phyloP scores from a whole-genome alignment of 2,888 invertebrate genomes.

The Drosophila vallismaia region DNA sequence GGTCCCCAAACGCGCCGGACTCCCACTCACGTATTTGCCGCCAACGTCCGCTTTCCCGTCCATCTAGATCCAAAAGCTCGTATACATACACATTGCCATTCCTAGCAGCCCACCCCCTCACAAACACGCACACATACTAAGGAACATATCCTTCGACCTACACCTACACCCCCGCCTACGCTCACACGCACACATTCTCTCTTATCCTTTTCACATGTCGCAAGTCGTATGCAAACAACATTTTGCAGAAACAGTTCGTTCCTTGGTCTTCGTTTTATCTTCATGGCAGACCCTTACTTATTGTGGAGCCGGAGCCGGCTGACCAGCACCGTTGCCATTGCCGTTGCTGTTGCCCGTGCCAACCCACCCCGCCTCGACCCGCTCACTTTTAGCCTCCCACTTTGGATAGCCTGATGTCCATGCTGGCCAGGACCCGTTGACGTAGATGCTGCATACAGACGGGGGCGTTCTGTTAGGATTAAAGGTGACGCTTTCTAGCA shows the following conservation, averaged over 20 bases:
- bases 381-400: conserved; percentile 8
- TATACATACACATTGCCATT: conserved; percentile 20
- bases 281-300: conserved; percentile 79
- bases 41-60: conserved; percentile 64
- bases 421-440: conserved; percentile 42
- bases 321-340: conserved; percentile 56
- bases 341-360: conserved; percentile 33
- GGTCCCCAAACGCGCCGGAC: conserved; percentile 73
- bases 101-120: conserved; percentile 6
- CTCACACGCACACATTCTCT: conserved; percentile 54
- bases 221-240: conserved; percentile 83
- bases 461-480: neutral
- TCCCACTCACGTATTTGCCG: conserved; percentile 71
- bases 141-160: conserved; percentile 17
- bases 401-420: conserved; percentile 41
- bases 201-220: conserved; percentile 82
- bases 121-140: conserved; percentile 8
- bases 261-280: conserved; percentile 80
- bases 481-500: neutral
- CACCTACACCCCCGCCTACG: conserved; percentile 23
- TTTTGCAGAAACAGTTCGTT: conserved; percentile 81
- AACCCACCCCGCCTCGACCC: conserved; percentile 10
- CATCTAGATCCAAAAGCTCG: conserved; percentile 44
- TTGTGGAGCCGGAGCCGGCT: conserved; percentile 68
- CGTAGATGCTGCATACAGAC: conserved; percentile 29